phyloP scores from a whole-genome alignment of 2,113 vertebrate genomes.

The Psammodynastes pulverulentus region DNA sequence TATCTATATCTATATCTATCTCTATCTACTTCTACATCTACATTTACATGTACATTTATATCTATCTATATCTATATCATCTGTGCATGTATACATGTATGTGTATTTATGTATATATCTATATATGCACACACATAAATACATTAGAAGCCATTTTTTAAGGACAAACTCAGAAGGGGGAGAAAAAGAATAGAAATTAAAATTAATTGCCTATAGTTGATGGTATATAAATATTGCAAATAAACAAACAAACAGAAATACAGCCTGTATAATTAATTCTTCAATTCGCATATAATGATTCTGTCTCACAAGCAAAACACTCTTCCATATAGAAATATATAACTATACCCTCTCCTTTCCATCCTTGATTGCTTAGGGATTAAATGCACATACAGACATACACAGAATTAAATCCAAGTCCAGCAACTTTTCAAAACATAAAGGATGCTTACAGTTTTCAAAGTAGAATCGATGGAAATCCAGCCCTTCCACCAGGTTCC shows the following conservation, averaged over 20 bases:
- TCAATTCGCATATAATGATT: neutral
- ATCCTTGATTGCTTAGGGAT: neutral
- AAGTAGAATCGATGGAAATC: constrained; percentile 99
- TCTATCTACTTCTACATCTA: too few species aligned
- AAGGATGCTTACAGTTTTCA: constrained; percentile 87
- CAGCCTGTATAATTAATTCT: neutral
- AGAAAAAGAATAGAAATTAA: neutral
- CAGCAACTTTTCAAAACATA: constrained; percentile 44
- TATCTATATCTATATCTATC: neutral
- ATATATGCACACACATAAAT: neutral
- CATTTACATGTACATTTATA: too few species aligned
- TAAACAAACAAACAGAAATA: neutral
- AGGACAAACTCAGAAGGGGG: neutral
- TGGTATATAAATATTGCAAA: neutral
- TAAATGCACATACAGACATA: neutral
- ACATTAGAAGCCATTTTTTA: neutral
- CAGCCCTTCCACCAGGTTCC: constrained; percentile 95
- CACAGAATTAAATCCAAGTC: neutral
- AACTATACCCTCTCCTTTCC: neutral
- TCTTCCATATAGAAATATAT: neutral
- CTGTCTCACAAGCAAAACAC: neutral
- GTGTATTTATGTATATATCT: neutral
- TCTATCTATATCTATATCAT: neutral
- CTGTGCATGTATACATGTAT: neutral
- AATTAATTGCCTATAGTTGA: neutral